A percentile compares a stretch with the other conserved stretches of the same genome.
Conservation (phyloP, 1,140 invertebrate species). For the Drosophila grimshawi region DNA sequence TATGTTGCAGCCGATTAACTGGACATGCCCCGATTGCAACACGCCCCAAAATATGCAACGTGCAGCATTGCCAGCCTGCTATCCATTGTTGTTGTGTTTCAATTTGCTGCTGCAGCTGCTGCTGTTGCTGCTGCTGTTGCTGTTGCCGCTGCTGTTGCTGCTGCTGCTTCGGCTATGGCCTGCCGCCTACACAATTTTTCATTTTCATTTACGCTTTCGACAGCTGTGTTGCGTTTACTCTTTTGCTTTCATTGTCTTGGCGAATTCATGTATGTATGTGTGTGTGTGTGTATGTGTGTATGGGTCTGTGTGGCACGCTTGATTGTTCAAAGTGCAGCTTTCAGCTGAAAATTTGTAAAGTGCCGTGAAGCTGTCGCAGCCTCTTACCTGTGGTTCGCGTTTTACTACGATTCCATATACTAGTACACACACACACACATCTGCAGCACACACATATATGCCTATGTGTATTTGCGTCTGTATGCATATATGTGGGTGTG, state of each 20-base stretch:
- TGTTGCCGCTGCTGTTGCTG: slow-evolving; percentile 12
- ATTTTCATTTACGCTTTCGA: slow-evolving; percentile 72
- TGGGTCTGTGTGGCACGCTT: slow-evolving; percentile 51
- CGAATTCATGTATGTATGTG: not conserved
- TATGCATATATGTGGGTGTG: slow-evolving; percentile 6
- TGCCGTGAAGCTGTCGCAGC: slow-evolving; percentile 42
- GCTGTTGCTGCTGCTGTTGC: slow-evolving; percentile 5
- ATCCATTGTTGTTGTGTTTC: slow-evolving; percentile 65
- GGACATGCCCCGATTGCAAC: slow-evolving; percentile 51
- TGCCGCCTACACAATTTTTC: slow-evolving; percentile 50
- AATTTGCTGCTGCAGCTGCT: slow-evolving; percentile 55
- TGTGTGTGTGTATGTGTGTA: slow-evolving; percentile 8
- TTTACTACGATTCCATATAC: slow-evolving; percentile 64
- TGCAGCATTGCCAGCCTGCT: slow-evolving; percentile 35
- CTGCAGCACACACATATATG: slow-evolving; percentile 46
- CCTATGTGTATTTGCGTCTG: slow-evolving; percentile 33
- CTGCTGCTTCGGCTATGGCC: not conserved
- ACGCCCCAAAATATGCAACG: slow-evolving; percentile 69
- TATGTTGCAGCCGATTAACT: slow-evolving; percentile 77
- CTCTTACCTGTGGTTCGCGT: slow-evolving; percentile 62
- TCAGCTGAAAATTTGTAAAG: slow-evolving; percentile 78
- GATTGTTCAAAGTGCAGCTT: slow-evolving; percentile 81
- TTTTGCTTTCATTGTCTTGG: slow-evolving; percentile 71
- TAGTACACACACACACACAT: slow-evolving; percentile 28
- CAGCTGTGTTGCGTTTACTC: slow-evolving; percentile 54